These are phyloP conservation scores for Chromoteleia sp. DNA, from an alignment of 2,888 invertebrate genomes.

Conservation along the genomic window DNA sequence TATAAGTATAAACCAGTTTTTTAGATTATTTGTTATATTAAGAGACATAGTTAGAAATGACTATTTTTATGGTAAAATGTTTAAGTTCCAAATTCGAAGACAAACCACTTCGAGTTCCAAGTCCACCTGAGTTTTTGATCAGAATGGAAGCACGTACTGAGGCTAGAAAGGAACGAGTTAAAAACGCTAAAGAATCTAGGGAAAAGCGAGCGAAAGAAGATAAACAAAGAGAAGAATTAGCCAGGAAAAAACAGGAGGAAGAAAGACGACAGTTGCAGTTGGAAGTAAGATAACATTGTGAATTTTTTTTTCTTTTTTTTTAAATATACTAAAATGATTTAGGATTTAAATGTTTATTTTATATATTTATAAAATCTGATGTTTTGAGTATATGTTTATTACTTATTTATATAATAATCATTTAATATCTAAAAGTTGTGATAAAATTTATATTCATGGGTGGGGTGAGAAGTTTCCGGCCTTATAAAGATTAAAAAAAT, in stretches of 20 bases:
- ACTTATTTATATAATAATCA: too few species aligned
- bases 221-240: slow-evolving; percentile 81
- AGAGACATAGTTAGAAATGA: too few species aligned
- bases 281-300: slow-evolving; percentile 78
- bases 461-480: too few species aligned
- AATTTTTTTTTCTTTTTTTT: slow-evolving; percentile 2
- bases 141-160: slow-evolving; percentile 91
- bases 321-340: too few species aligned
- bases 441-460: too few species aligned
- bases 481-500: too few species aligned
- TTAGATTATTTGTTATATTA: slow-evolving; percentile 11
- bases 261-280: slow-evolving; percentile 82
- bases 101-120: slow-evolving; percentile 72
- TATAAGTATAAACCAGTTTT: slow-evolving; percentile 73
- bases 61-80: slow-evolving; percentile 6
- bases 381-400: too few species aligned
- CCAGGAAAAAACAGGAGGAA: slow-evolving; percentile 83
- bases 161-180: slow-evolving; percentile 86
- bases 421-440: too few species aligned
- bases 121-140: slow-evolving; percentile 88
- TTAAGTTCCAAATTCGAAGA: slow-evolving; percentile 74
- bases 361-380: slow-evolving; percentile 5
- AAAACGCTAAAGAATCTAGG: slow-evolving; percentile 82
- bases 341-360: too few species aligned
- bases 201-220: slow-evolving; percentile 84